Evolutionary conservation across 1,140 invertebrate genomes (phyloP).

Genomic region (Parasteatoda tepidariorum): DNA sequence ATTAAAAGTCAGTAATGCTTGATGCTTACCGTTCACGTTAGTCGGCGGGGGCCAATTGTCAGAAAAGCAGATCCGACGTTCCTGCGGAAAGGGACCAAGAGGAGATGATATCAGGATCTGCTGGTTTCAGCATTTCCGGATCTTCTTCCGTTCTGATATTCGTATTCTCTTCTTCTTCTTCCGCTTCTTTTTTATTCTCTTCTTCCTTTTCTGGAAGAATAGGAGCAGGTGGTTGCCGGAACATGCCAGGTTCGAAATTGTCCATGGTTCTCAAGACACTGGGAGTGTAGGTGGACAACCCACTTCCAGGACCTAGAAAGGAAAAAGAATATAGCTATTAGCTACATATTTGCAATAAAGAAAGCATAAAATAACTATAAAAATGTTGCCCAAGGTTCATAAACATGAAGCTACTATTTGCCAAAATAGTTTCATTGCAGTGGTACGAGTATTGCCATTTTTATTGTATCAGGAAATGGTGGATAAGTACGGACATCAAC

Average conservation of each 20-base stretch:
- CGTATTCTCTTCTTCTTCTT: conserved; percentile 13
- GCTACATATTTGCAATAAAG: too few relatives aligned
- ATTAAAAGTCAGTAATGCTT: too few relatives aligned
- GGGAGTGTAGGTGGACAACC: conserved; percentile 53
- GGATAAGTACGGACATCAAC: too few relatives aligned
- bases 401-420: too few relatives aligned
- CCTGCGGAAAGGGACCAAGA: conserved; percentile 75
- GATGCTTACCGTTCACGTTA: too few relatives aligned
- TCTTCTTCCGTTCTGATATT: conserved; percentile 50
- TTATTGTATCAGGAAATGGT: too few relatives aligned
- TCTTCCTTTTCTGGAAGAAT: not conserved
- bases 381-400: too few relatives aligned
- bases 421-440: too few relatives aligned
- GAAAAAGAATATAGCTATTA: too few relatives aligned
- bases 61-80: conserved; percentile 76
- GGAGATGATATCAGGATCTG: conserved; percentile 72
- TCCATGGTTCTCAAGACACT: conserved; percentile 50
- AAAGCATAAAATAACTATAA: too few relatives aligned
- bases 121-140: conserved; percentile 73
- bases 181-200: not conserved
- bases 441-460: too few relatives aligned
- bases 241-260: conserved; percentile 56
- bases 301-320: too few relatives aligned
- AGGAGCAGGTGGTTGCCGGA: conserved; percentile 18
- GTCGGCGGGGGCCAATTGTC: conserved; percentile 59